Percentiles rank a stretch among this genome's conserved stretches.
These are phyloP conservation scores for Sturnira hondurensis DNA, from an alignment of 2,113 vertebrate species.

Conservation along the genomic window DNA sequence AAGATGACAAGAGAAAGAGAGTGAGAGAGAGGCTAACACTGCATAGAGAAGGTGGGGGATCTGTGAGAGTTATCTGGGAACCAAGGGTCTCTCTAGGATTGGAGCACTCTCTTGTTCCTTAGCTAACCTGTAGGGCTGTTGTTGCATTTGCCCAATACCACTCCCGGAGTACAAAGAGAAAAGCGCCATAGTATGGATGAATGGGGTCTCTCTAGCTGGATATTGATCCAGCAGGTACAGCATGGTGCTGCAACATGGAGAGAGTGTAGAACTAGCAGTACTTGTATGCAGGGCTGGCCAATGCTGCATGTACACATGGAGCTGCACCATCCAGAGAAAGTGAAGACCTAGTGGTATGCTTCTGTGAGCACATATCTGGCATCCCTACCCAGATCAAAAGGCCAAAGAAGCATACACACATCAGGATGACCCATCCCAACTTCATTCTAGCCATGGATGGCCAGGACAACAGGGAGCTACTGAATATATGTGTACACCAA, in stretches of 20 bases:
- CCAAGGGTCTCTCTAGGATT: neutral
- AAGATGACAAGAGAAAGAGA: neutral
- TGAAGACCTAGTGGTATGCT: neutral
- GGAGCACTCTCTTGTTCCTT: neutral
- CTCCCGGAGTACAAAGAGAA: neutral
- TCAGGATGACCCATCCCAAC: neutral
- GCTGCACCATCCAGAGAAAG: neutral
- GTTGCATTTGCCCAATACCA: neutral
- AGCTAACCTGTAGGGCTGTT: neutral
- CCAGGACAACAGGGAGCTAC: neutral
- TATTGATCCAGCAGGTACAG: neutral
- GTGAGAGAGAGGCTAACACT: neutral
- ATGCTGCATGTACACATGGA: neutral
- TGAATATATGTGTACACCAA: neutral
- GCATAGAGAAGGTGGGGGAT: neutral
- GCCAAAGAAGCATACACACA: neutral
- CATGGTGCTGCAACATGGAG: neutral
- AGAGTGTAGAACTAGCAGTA: neutral
- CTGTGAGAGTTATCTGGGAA: neutral
- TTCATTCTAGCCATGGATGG: neutral
- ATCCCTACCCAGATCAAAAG: neutral
- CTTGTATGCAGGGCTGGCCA: neutral
- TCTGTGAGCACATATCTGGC: neutral
- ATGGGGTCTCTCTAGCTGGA: neutral
- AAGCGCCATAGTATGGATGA: neutral